Conservation (phyloP, 2,797 vertebrate species). For the Pterois miles region DNA sequence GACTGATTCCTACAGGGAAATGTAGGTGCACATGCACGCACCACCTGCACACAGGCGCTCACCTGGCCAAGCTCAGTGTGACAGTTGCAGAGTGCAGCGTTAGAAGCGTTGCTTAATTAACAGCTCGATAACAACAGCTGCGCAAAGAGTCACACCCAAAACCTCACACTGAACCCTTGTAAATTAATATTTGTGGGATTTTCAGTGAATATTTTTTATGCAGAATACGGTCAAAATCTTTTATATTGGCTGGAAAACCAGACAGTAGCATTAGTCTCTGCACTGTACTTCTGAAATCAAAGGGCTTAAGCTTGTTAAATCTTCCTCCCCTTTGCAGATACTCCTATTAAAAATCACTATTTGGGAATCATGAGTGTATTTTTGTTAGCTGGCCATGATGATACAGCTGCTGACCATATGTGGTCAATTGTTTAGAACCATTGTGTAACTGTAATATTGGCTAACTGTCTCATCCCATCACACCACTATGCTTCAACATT, state of each 20-base stretch:
- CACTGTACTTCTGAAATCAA: not conserved
- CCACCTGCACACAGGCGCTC: not conserved
- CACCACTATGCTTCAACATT: not conserved
- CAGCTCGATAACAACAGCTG: constrained; percentile 22
- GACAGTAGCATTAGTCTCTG: not conserved
- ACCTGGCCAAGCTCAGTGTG: constrained; percentile 16
- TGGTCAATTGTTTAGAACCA: too few relatives aligned
- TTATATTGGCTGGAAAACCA: not conserved
- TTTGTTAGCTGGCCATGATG: not conserved
- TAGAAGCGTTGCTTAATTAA: constrained; percentile 38
- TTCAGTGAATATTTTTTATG: not conserved
- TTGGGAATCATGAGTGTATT: not conserved
- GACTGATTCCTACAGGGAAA: constrained; percentile 35
- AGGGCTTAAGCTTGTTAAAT: not conserved
- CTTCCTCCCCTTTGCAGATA: not conserved
- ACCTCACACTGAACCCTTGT: not conserved
- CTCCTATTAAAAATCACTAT: not conserved
- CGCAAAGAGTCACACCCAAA: constrained; percentile 26
- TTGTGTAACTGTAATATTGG: not conserved
- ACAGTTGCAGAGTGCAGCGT: constrained; percentile 22
- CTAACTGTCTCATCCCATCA: not conserved
- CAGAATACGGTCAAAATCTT: not conserved
- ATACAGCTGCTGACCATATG: not conserved
- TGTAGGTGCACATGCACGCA: not conserved
- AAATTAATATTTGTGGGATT: not conserved